These are phyloP conservation scores for Stenoptilia bipunctidactyla DNA, from an alignment of 2,888 invertebrate species.

Conservation along the genomic window DNA sequence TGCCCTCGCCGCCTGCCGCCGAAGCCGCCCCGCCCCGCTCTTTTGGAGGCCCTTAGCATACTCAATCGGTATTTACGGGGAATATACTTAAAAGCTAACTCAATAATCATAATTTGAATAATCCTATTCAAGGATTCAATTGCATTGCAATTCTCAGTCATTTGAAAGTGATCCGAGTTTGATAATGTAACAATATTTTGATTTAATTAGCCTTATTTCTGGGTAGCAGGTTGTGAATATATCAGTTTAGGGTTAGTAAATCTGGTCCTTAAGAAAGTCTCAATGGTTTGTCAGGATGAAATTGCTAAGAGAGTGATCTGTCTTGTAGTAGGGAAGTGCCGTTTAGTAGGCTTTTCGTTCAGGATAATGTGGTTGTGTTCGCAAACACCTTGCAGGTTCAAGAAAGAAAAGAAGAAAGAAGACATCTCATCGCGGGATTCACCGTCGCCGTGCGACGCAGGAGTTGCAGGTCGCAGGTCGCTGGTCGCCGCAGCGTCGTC, in stretches of 20 bases:
- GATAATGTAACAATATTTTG: constrained; percentile 1
- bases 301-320: constrained; percentile 52
- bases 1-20: constrained; percentile 47
- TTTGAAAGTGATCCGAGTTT: constrained; percentile 1
- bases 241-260: too few relatives aligned
- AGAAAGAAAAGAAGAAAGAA: constrained; percentile 46
- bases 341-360: constrained; percentile 54
- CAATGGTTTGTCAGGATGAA: constrained; percentile 19
- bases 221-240: neutral
- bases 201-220: constrained; percentile 1
- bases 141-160: neutral
- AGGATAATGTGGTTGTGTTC: constrained; percentile 70
- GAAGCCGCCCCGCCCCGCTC: constrained; percentile 51
- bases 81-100: constrained; percentile 64
- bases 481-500: constrained; percentile 12
- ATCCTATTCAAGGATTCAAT: too few relatives aligned
- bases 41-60: constrained; percentile 66
- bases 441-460: constrained; percentile 19
- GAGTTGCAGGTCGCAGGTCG: constrained; percentile 18
- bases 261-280: neutral
- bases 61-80: constrained; percentile 70
- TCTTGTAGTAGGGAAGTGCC: constrained; percentile 61
- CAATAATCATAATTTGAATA: constrained; percentile 16
- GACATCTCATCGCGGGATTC: constrained; percentile 20
- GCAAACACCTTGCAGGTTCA: constrained; percentile 68